These are phyloP conservation scores for Phallusia fumigata DNA, from an alignment of 23 tunicate species.

Conservation along the genomic window DNA sequence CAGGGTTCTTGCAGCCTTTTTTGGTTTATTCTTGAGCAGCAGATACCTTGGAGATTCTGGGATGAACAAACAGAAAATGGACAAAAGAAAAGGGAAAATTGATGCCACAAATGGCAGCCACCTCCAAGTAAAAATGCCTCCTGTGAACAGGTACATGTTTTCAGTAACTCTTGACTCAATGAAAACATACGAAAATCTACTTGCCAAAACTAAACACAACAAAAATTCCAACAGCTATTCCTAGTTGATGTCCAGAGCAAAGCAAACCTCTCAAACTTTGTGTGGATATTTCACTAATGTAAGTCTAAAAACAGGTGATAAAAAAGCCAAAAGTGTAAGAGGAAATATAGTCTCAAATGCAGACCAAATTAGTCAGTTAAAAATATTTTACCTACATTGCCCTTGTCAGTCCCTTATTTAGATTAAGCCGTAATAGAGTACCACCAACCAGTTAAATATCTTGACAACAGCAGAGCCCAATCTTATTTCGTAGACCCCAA, in stretches of 20 bases:
- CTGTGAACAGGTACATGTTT: constrained; percentile 6
- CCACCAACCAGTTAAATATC: too few species aligned
- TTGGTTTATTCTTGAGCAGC: constrained; percentile 25
- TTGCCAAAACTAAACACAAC: constrained; percentile 51
- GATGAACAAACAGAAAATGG: constrained; percentile 41
- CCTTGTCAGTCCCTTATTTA: too few species aligned
- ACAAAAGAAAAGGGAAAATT: constrained; percentile 20
- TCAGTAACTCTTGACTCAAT: not conserved
- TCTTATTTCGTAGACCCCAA: too few species aligned
- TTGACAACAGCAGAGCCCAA: too few species aligned
- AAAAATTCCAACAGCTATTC: constrained; percentile 56
- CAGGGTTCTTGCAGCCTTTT: constrained; percentile 42
- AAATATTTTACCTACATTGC: too few species aligned
- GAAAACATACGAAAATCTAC: not conserved
- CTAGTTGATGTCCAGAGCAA: constrained; percentile 61
- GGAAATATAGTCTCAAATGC: too few species aligned
- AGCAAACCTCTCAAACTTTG: constrained; percentile 49
- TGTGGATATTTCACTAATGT: constrained; percentile 59
- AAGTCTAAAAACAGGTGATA: constrained; percentile 23
- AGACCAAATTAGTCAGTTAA: too few species aligned
- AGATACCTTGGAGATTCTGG: constrained; percentile 71
- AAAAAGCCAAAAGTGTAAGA: too few species aligned
- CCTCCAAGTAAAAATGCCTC: constrained; percentile 60
- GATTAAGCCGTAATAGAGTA: too few species aligned
- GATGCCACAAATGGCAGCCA: constrained; percentile 52